Evolutionary conservation across 2,888 invertebrate genomes (phyloP).

Genomic region (Perizoma flavofasciatum): DNA sequence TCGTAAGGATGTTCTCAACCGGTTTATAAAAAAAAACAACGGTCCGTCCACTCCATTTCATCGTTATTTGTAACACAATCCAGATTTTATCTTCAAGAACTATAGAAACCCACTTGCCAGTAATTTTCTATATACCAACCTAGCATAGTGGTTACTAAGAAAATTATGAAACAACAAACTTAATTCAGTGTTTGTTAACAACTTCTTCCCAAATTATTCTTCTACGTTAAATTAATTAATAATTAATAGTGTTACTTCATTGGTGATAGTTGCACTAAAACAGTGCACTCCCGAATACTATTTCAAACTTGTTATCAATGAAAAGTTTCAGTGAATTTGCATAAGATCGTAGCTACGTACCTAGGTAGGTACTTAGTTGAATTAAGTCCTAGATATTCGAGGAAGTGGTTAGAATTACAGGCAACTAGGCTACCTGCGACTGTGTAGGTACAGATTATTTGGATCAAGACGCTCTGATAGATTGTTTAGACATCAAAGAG

Average conservation of each 20-base stretch:
- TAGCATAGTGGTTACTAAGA: constrained; percentile 6
- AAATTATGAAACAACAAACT: no score
- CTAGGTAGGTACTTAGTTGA: constrained; percentile 4
- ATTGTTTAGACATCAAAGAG: constrained; percentile 19
- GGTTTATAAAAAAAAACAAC: constrained; percentile 1
- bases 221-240: no score
- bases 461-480: background rate
- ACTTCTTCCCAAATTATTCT: constrained; percentile 5
- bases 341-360: constrained; percentile 14
- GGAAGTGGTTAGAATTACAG: background rate
- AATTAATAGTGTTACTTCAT: no score
- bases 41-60: background rate
- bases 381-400: constrained; percentile 8
- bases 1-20: background rate
- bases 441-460: constrained; percentile 9
- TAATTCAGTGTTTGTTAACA: no score
- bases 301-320: constrained; percentile 15
- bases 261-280: constrained; percentile 1
- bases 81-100: constrained; percentile 7
- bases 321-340: constrained; percentile 24
- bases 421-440: background rate
- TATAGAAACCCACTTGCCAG: constrained; percentile 6
- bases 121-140: constrained; percentile 2
- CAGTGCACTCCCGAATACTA: constrained; percentile 10
- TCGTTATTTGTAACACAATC: constrained; percentile 2